phyloP scores from a whole-genome alignment of 2,888 invertebrate genomes.

The Hypena proboscidalis region DNA sequence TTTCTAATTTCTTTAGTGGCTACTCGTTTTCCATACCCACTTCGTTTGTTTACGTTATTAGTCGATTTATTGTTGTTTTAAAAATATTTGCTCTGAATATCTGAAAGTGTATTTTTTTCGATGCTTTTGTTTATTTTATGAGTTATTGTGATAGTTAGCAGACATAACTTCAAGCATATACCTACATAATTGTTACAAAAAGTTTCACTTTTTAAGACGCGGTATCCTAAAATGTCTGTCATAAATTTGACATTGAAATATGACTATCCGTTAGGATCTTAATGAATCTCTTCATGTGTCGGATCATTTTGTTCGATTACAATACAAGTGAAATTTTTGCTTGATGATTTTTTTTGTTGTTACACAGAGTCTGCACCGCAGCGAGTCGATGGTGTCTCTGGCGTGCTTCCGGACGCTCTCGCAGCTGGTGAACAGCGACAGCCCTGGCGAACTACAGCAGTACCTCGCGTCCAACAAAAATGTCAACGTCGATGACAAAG shows the following conservation, averaged over 20 bases:
- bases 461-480: constrained; percentile 94
- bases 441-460: constrained; percentile 91
- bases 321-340: not conserved
- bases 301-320: not conserved
- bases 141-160: not conserved
- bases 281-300: not conserved
- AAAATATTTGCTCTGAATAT: not conserved
- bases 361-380: constrained; percentile 92
- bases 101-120: not conserved
- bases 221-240: constrained; percentile 8
- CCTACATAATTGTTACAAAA: too few species aligned
- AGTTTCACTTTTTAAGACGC: not conserved
- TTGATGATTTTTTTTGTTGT: constrained; percentile 16
- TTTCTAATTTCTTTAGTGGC: not conserved
- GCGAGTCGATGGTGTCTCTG: constrained; percentile 96
- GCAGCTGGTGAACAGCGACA: constrained; percentile 92
- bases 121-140: not conserved
- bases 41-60: not conserved
- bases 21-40: not conserved
- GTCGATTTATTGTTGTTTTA: not conserved
- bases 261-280: not conserved
- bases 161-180: too few species aligned
- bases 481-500: constrained; percentile 93
- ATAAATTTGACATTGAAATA: constrained; percentile 6
- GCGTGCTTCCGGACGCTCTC: constrained; percentile 92